Conservation (phyloP, 2,797 vertebrate species). For the Lutjanus argentimaculatus region DNA sequence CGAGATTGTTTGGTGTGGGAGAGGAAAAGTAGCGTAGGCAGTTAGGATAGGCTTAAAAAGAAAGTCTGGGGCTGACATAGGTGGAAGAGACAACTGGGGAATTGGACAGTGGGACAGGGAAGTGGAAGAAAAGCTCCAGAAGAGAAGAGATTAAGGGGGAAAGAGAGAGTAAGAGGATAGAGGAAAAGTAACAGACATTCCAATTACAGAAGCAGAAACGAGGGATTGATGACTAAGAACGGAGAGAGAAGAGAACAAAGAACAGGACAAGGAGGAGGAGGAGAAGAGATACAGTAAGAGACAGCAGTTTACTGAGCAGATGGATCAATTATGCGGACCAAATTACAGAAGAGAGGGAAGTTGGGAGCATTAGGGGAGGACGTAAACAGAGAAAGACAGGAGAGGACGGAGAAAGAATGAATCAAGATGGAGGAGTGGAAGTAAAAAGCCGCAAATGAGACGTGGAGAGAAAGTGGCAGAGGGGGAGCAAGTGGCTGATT, state of each 20-base stretch:
- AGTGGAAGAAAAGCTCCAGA: constrained; percentile 30
- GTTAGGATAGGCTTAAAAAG: constrained; percentile 63
- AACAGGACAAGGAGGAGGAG: constrained; percentile 38
- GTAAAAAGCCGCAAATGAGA: constrained; percentile 49
- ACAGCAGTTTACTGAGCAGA: constrained; percentile 78
- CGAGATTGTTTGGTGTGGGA: neutral
- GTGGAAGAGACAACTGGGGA: constrained; percentile 76
- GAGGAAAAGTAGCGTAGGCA: constrained; percentile 51
- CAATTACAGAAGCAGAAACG: constrained; percentile 76
- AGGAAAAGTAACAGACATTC: constrained; percentile 72
- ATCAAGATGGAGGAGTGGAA: constrained; percentile 58
- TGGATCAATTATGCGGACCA: constrained; percentile 81
- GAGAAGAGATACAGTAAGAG: constrained; percentile 59
- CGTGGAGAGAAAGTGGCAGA: constrained; percentile 40
- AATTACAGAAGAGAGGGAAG: constrained; percentile 74
- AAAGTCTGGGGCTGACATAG: constrained; percentile 70
- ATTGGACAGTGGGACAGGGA: constrained; percentile 66
- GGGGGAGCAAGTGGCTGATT: constrained; percentile 40
- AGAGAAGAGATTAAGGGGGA: constrained; percentile 43
- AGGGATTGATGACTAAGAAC: constrained; percentile 69
- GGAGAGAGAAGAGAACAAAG: constrained; percentile 59
- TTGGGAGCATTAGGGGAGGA: constrained; percentile 59
- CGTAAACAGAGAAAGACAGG: constrained; percentile 53
- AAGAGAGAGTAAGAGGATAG: constrained; percentile 60
- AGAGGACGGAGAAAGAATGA: constrained; percentile 33